Base-by-base conservation (phyloP, 2,797 vertebrate genomes). In the Phrynocephalus vlangalii region DNA sequence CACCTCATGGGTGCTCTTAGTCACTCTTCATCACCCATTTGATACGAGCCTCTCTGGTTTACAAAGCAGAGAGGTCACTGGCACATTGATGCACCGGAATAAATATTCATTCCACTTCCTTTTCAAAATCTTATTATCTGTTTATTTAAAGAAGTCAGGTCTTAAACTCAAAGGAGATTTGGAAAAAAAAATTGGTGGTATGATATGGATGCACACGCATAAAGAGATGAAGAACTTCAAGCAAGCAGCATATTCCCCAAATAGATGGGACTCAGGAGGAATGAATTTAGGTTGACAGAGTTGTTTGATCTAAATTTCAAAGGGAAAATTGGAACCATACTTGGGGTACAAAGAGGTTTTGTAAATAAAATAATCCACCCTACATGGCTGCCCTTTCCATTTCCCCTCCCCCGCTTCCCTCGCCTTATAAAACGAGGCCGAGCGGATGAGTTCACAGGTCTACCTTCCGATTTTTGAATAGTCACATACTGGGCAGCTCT, bases 241-340 rank as follows among this genome's bases (percentile, higher is more conserved):
- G 20, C 75, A 73, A 77, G 18, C 71, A 88, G 66, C 63, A 79
- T 89, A 52, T 66, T 52, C 73, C 78, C 73, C 78, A 0, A 84
- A 50, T 79, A 44, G 0, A 0, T 4, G 71, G 44, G 3, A 9
- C 3, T 20, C 70, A 50, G 52, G 38, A 83, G 63, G 76, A 87
- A 63, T 82, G 70, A 87, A 84, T 84, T 0, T 1, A 50, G 50
- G 11, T 6, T 76, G 89, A 81, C 86, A 86, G 24, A 52, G 3
- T 50, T 87, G 84, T 33, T 93, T 89, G 87, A 90, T 89, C 86
- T 89, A 79, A 91, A 92, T 93, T 94, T 92, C 86, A 91, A 87
- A 94, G 83, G 78, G 83, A 90, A 87, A 91, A 79, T 1, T 88
- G 83, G 83, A 86, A 84, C 76, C 82, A 33, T 44, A 6, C 22